Percentiles rank a stretch among this genome's conserved stretches.
Evolutionary conservation across 2,113 vertebrate genomes (phyloP).

Genomic region (Zosterops lateralis): DNA sequence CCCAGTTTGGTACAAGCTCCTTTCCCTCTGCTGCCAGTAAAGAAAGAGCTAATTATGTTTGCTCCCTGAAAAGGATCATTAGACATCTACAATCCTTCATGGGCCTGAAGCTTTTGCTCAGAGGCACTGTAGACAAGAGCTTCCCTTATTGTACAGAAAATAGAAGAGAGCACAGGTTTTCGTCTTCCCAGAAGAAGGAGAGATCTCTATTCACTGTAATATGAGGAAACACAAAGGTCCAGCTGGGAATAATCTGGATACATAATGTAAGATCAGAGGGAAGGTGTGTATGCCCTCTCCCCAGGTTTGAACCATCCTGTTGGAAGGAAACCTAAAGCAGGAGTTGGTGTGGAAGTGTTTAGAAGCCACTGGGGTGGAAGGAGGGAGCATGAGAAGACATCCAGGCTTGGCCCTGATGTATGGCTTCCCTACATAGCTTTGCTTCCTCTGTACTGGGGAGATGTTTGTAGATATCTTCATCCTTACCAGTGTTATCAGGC

Average conservation of each 20-base stretch:
- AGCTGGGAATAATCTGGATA: neutral
- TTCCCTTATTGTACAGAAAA: neutral
- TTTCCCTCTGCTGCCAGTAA: neutral
- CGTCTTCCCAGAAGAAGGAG: neutral
- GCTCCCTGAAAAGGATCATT: neutral
- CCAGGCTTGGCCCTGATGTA: neutral
- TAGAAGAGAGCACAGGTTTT: neutral
- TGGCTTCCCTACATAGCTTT: neutral
- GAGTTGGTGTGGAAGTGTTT: neutral
- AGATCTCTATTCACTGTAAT: neutral
- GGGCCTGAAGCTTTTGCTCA: neutral
- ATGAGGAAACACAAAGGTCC: fast-evolving
- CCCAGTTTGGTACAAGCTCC: neutral
- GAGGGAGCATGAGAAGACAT: neutral
- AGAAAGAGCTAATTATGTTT: neutral
- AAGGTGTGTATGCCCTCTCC: neutral
- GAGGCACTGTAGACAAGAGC: neutral
- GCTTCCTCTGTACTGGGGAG: neutral
- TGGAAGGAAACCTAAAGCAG: neutral
- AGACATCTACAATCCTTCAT: neutral
- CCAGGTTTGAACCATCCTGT: fast-evolving
- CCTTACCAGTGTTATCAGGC: neutral
- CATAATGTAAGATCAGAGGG: neutral
- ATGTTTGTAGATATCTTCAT: neutral
- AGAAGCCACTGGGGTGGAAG: neutral